Percentiles rank a stretch among this genome's conserved stretches.
Conservation (phyloP, 2,113 vertebrate species). For the Mesoclemmys tuberculata region DNA sequence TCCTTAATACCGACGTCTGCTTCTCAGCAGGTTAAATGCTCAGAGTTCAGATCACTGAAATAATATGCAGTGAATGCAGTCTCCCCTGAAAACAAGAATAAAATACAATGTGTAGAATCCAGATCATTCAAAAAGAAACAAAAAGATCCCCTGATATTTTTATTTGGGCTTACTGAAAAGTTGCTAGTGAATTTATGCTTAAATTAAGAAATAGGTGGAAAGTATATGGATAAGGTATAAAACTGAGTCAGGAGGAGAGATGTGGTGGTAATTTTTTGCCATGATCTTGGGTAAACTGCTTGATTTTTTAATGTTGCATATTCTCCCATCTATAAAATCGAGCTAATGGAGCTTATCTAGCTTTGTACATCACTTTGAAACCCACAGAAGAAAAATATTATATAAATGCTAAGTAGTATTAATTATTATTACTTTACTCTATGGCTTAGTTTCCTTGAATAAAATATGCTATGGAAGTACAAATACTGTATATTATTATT, state of each 20-base stretch:
- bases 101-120: neutral
- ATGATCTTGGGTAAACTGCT: neutral
- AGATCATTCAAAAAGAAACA: neutral
- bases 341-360: neutral
- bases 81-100: neutral
- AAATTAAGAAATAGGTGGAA: neutral
- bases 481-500: neutral
- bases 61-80: neutral
- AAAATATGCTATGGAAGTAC: neutral
- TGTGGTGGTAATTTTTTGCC: neutral
- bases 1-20: neutral
- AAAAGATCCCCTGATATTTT: neutral
- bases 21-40: neutral
- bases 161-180: neutral
- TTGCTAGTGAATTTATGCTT: neutral
- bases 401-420: neutral
- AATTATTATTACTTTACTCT: neutral
- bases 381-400: neutral
- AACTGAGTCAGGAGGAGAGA: neutral
- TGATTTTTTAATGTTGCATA: neutral
- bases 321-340: neutral
- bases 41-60: neutral
- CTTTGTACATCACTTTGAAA: neutral
- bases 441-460: neutral
- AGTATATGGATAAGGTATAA: neutral